phyloP scores from a whole-genome alignment of 2,113 vertebrate genomes.

The Alligator mississippiensis region DNA sequence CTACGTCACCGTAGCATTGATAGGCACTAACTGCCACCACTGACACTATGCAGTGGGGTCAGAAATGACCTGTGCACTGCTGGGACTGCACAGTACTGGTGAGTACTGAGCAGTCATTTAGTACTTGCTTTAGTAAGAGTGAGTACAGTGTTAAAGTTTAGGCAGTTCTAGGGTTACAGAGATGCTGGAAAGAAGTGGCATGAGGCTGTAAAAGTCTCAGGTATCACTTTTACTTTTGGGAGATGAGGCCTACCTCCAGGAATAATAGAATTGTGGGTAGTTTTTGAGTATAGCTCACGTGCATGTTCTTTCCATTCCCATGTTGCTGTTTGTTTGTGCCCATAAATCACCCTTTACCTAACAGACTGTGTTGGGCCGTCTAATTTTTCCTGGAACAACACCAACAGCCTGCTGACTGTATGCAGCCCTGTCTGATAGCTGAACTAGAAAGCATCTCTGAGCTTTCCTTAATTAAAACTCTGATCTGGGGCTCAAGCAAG shows the following conservation, averaged over 20 bases:
- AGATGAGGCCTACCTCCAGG: neutral
- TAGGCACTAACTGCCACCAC: no score
- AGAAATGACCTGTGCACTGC: neutral
- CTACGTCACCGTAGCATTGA: no score
- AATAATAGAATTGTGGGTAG: neutral
- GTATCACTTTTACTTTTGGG: neutral
- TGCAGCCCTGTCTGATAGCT: neutral
- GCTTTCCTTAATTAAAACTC: constrained; percentile 52
- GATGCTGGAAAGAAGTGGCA: neutral
- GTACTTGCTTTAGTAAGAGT: neutral
- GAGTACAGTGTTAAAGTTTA: neutral
- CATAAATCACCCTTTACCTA: neutral
- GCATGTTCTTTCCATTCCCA: neutral
- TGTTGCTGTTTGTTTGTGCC: neutral
- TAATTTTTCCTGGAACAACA: neutral
- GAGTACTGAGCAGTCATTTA: neutral
- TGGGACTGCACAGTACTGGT: neutral
- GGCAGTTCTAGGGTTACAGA: neutral
- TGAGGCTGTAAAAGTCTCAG: neutral
- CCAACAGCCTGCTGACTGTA: neutral
- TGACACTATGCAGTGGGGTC: no score
- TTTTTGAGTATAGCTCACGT: neutral
- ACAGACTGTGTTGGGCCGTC: fast-evolving
- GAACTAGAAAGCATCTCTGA: neutral
- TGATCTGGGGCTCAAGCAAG: constrained; percentile 15